Evolutionary conservation across 2,113 vertebrate genomes (phyloP), one percentile per base, ranked within the genome.

Genomic region (Notothenia rossii): DNA sequence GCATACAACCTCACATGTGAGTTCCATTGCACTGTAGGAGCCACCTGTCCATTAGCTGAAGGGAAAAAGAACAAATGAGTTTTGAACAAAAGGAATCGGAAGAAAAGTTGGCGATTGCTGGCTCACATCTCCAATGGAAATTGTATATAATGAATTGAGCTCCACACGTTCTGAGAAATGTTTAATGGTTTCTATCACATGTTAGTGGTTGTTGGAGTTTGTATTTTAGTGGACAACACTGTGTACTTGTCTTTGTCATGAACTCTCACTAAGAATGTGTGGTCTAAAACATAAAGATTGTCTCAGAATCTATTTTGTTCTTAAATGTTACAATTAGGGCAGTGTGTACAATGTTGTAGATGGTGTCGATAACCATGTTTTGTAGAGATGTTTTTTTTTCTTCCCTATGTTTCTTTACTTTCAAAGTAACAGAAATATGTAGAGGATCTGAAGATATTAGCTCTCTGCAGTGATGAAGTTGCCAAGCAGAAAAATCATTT

Each of bases 201-300:
- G 89, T 89, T 87, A 87, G 84, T 93, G 92, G 88, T 89, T 18
- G 86, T 91, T 88, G 87, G 83, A 90, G 85, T 88, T 91, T 89
- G 90, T 91, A 92, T 89, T 92, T 86, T 93, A 87, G 89, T 92
- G 90, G 86, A 92, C 86, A 85, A 86, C 91, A 90, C 89, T 92
- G 88, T 92, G 92, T 92, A 85, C 60, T 80, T 81, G 89, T 91
- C 84, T 90, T 54, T 79, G 86, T 93, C 92, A 81, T 90, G 80
- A 92, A 83, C 36, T 85, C 80, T 92, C 88, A 90, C 91, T 72
- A 79, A 85, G 86, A 93, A 92, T 89, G 88, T 88, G 87, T 87
- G 83, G 74, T 88, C 75, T 86, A 86, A 75, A 88, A 87, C 82
- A 70, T 78, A 82, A 81, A 80, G 85, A 91, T 85, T 87, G 85